Percentiles rank a stretch among this genome's conserved stretches.
Evolutionary conservation across 2,113 vertebrate species (phyloP).

Genomic region (Aythya baeri): DNA sequence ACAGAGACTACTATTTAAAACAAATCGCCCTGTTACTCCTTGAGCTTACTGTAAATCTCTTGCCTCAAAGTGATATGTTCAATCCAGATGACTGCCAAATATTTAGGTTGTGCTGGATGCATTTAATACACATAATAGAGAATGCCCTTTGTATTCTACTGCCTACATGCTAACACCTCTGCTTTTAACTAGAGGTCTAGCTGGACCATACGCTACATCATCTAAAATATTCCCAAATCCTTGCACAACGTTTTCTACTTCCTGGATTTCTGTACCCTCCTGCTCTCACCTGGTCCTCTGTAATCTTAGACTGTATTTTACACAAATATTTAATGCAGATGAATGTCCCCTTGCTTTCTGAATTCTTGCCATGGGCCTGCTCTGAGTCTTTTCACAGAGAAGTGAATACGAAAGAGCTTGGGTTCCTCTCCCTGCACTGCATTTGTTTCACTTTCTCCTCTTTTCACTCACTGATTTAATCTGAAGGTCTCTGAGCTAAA

Average conservation of each 20-base stretch:
- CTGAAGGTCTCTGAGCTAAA: neutral
- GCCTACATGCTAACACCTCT: neutral
- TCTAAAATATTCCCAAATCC: neutral
- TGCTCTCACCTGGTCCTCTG: neutral
- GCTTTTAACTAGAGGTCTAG: neutral
- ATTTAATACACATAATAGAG: neutral
- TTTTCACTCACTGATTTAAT: slow-evolving; percentile 21
- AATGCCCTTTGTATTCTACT: neutral
- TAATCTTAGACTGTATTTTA: neutral
- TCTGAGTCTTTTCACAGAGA: slow-evolving; percentile 72
- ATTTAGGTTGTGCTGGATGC: neutral
- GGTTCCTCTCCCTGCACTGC: slow-evolving; percentile 77
- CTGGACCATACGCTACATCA: neutral
- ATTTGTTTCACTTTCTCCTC: slow-evolving; percentile 72
- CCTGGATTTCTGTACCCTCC: neutral
- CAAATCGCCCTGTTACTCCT: neutral
- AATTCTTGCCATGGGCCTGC: slow-evolving; percentile 7
- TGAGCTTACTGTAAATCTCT: neutral
- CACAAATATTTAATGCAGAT: neutral
- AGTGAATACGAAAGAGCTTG: slow-evolving; percentile 85
- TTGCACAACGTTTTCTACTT: neutral
- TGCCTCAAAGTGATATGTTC: neutral
- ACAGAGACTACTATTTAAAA: slow-evolving; percentile 1
- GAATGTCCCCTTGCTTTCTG: slow-evolving; percentile 31
- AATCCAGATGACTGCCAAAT: neutral